Evolutionary conservation across 2,888 invertebrate genomes (phyloP), one percentile per base, ranked within the genome.

Genomic region (Chydorus sphaericus): DNA sequence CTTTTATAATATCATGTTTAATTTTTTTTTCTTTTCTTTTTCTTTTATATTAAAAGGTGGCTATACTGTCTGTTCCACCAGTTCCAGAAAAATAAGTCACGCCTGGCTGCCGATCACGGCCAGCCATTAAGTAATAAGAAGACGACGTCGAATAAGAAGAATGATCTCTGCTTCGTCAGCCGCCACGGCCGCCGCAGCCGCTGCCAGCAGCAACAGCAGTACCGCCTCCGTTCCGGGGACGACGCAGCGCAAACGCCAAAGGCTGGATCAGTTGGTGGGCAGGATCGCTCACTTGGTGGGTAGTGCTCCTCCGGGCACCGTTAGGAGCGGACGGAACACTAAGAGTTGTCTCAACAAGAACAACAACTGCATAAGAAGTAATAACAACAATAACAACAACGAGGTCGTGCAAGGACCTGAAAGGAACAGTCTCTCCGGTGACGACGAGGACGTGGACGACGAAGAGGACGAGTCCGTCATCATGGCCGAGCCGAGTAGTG

Each of bases 221-320:
- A n/a, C n/a, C n/a, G n/a, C n/a, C n/a, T n/a, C n/a, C n/a, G n/a
- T n/a, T n/a, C n/a, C n/a, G n/a, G n/a, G n/a, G 37, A 36, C 37
- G 48, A 28, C 38, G 66, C 79, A 81, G 62, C 75, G 82, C 61
- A 89, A 88, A 68, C 78, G 85, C 61, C 82, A 85, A 67, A 77
- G 88, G 38, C 75, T 89, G 18, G 85, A 84, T 55, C 83, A 82
- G 59, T 83, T 90, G 23, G 73, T 90, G 59, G 86, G 88, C 66
- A 85, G 54, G 37, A 57, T 57, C 16, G 57, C 57, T 8, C 56
- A 56, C 26, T 52, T 52, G 16, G 55, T 55, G 49, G 39, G 55
- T 30, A 49, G 55, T 33, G 37, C 37, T 36, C 38, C 53, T 36
- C 28, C 28, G 28, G 53, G 37, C 28, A n/a, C n/a, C n/a, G n/a